A percentile compares a stretch with the other conserved stretches of the same genome.
Evolutionary conservation across 2,797 vertebrate genomes (phyloP).

Genomic region (Fistularia tabacaria): DNA sequence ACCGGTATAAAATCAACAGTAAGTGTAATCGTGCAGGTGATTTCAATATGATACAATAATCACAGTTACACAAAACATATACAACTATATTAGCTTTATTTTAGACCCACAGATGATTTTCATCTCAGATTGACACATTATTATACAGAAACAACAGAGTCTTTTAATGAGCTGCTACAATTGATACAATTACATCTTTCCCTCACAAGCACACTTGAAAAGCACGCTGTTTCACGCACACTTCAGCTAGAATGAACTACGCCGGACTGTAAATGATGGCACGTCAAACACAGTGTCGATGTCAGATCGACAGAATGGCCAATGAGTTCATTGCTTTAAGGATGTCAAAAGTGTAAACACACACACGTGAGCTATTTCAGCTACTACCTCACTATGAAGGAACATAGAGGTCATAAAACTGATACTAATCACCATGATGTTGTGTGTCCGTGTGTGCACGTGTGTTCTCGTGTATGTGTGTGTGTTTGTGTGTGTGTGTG

Average conservation of each 20-base stretch:
- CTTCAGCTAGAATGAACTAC: conserved; percentile 27
- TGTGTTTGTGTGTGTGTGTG: conserved; percentile 11
- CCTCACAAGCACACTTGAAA: conserved; percentile 20
- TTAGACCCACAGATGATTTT: conserved; percentile 29
- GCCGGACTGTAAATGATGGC: conserved; percentile 34
- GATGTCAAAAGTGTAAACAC: conserved; percentile 25
- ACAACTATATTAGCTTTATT: conserved; percentile 66
- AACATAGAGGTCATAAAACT: conserved; percentile 51
- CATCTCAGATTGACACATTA: conserved; percentile 40
- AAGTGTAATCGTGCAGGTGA: background rate
- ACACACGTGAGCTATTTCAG: conserved; percentile 33
- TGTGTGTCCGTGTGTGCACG: conserved; percentile 34
- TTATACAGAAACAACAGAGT: conserved; percentile 50
- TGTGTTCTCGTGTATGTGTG: conserved; percentile 5
- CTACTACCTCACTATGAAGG: conserved; percentile 59
- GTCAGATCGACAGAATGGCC: conserved; percentile 45
- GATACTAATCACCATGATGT: conserved; percentile 66
- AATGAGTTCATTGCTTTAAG: conserved; percentile 58
- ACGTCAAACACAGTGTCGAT: conserved; percentile 54
- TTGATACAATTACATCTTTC: conserved; percentile 32
- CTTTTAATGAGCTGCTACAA: conserved; percentile 62
- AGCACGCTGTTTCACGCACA: conserved; percentile 15
- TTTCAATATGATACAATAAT: background rate
- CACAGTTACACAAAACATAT: conserved; percentile 15
- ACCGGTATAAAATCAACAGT: background rate